Evolutionary conservation across 2,113 vertebrate genomes (phyloP), one percentile per base, ranked within the genome.

Genomic region (Cavia porcellus): DNA sequence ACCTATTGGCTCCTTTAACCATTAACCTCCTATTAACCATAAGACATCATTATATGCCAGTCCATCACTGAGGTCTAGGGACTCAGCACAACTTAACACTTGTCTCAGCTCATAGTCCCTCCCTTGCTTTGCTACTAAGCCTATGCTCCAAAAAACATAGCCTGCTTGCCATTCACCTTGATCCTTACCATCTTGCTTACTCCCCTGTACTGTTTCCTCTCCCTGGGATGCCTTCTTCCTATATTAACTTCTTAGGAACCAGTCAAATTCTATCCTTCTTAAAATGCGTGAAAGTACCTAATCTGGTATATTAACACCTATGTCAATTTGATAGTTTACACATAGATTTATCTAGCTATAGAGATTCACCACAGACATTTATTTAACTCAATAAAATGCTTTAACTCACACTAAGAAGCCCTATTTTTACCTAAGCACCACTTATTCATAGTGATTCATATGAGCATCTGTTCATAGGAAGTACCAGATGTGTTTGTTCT

Each of bases 391-490:
- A 10, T 4, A 81, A 59, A 94, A 80, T 59, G 81, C 59, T 20
- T 93, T 77, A 83, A 59, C 3, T 72, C 20, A 7, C 30, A 47
- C 11, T 77, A 92, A 62, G 47, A 83, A 90, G 50, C 14, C 0
- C 1, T 1, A 45, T 6, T 70, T 82, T 70, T 22, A 64, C 13
- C 55, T 89, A 83, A 57, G 7, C 28, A 62, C 72, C 45, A 42
- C 14, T 81, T 72, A 72, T 20, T 91, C 55, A 87, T 13, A 32
- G 4, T 81, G 45, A 89, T 75, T 42, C 57, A 84, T 15, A 50
- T 42, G 88, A 90, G 59, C 4, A 87, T 70, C 81, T 96, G 57
- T 50, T 92, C 82, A 68, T 9, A 75, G 81, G 77, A 86, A 90
- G 17, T 24, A 50, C 25, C 47, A 86, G 68, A 62, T 94, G 2